These are phyloP conservation scores for Nesogale talazaci DNA, from an alignment of 2,113 vertebrate genomes.

Conservation along the genomic window DNA sequence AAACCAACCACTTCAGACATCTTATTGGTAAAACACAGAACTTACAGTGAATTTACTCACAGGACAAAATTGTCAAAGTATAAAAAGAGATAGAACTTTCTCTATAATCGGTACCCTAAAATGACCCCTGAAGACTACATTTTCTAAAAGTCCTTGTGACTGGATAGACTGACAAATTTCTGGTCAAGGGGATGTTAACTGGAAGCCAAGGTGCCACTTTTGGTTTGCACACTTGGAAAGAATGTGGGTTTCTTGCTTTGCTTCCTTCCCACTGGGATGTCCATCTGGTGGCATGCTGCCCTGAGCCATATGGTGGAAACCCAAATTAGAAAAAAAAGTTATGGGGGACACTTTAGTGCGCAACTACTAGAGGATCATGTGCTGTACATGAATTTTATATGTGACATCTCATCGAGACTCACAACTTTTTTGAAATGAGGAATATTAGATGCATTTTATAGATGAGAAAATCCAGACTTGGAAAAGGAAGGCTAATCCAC, in stretches of 20 bases:
- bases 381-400: neutral
- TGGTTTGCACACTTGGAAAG: neutral
- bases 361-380: neutral
- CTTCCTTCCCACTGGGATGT: neutral
- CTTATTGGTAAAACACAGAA: neutral
- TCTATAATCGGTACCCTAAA: neutral
- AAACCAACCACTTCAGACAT: neutral
- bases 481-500: neutral
- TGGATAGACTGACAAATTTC: neutral
- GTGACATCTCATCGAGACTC: neutral
- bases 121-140: neutral
- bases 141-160: neutral
- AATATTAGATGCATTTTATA: neutral
- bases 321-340: neutral
- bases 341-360: neutral
- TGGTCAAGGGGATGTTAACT: neutral
- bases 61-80: neutral
- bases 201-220: neutral
- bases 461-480: neutral
- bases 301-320: neutral
- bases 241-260: neutral
- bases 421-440: neutral
- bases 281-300: neutral
- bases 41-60: neutral
- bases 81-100: no score